Percentiles rank a stretch among this genome's conserved stretches.
Evolutionary conservation across 2,113 vertebrate genomes (phyloP).

Genomic region (Cyanocitta stelleri): DNA sequence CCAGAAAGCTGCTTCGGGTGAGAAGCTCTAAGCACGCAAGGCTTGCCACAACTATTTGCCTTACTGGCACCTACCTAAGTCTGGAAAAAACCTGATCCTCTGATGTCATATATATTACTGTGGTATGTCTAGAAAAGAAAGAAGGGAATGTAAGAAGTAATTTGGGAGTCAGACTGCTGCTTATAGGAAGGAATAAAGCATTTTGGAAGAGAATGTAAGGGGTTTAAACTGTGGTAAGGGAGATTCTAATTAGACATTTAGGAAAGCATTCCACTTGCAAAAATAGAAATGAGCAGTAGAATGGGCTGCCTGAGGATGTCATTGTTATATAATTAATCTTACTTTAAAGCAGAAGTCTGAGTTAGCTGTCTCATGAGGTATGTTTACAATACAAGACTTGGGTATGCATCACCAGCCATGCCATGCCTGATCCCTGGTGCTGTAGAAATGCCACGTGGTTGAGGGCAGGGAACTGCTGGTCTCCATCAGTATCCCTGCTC

Average conservation of each 20-base stretch:
- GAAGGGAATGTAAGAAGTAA: background rate
- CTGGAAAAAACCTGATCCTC: background rate
- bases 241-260: background rate
- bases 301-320: background rate
- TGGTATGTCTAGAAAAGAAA: background rate
- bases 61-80: background rate
- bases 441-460: fast-evolving
- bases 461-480: background rate
- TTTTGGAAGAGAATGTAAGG: background rate
- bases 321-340: background rate
- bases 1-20: background rate
- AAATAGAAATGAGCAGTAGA: background rate
- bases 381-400: background rate
- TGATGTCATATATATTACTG: background rate
- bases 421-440: background rate
- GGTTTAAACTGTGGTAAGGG: background rate
- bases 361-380: background rate
- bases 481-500: background rate
- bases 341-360: background rate
- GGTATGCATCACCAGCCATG: background rate
- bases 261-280: background rate
- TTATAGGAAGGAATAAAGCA: background rate
- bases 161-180: background rate
- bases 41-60: background rate
- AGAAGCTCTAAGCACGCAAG: background rate